Base-by-base conservation (phyloP, 2,113 vertebrate species). In the Centropus bengalensis region DNA sequence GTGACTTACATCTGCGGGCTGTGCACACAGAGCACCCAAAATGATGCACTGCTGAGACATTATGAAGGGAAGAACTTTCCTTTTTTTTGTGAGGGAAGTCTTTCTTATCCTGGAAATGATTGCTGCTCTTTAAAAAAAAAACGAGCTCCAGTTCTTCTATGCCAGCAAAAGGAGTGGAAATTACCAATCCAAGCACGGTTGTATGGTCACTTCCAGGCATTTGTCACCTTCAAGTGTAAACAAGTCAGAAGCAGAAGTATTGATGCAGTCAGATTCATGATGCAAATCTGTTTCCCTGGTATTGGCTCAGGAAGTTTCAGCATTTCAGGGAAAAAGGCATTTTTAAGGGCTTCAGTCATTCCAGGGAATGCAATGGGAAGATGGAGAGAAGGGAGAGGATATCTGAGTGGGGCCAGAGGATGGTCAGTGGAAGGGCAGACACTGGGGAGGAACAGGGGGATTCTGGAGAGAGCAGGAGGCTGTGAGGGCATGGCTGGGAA, bases 391-490 rank as follows among this genome's bases (percentile, higher is more conserved):
- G 14, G 26, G 24, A 92, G 27, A 66, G 8, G 9, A 45, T 80
- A 22, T 51, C 19, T 62, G 71, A 4, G 6, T 7, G 11, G 11
- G 20, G 2, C 10, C 18, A 74, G 47, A 42, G 36, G 36, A 66
- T 5, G 19, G 3, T 4, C 7, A 66, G 27, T 24, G 15, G 47
- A 52, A 91, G n/a, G 24, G 20, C 21, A 58, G 23, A 58, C 12
- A 44, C 0, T 32, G 32, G 2, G 8, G 7, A 51, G 11, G 6
- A 82, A 44, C n/a, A 36, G 47, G 14, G 18, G 16, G 21, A 56
- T 76, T 92, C 70, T 2, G 1, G 52, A 84, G 55, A 42, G 9
- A 47, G 3, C 10, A 38, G 33, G 23, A 86, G 42, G n/a, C 45
- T 66, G 26, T 62, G 64, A 67, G 47, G 14, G 20, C 73, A 21